A percentile compares a stretch with the other conserved stretches of the same genome.
phyloP scores from a whole-genome alignment of 2,888 invertebrate species.

The Myopa tessellatipennis region DNA sequence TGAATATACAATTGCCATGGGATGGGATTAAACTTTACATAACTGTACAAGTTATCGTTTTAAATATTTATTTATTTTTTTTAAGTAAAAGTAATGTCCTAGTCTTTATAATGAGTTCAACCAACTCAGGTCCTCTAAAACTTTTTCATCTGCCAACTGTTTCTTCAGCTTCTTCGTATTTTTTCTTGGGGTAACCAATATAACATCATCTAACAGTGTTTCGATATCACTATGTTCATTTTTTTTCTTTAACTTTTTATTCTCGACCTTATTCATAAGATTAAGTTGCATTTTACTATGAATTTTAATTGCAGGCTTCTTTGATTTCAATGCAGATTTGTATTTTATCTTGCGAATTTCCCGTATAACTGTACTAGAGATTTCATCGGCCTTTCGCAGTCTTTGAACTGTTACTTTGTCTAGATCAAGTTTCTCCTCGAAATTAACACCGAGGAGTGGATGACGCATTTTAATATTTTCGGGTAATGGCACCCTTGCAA shows the following conservation, averaged over 20 bases:
- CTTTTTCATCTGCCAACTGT: conserved; percentile 12
- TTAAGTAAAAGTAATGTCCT: too few species aligned
- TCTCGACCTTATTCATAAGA: conserved; percentile 40
- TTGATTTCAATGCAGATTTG: conserved; percentile 4
- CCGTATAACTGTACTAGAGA: conserved; percentile 38
- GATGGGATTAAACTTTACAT: too few species aligned
- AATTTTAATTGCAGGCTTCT: neutral
- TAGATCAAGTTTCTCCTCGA: conserved; percentile 48
- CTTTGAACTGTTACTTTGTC: conserved; percentile 46
- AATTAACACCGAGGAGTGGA: conserved; percentile 56
- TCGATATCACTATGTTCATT: conserved; percentile 43
- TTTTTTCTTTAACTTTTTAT: conserved; percentile 46
- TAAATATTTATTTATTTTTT: too few species aligned
- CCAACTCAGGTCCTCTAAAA: conserved; percentile 52
- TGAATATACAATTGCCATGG: too few species aligned
- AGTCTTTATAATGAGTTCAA: neutral
- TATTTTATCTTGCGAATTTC: conserved; percentile 28
- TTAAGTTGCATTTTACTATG: conserved; percentile 21
- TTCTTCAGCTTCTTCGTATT: conserved; percentile 44
- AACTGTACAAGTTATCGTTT: too few species aligned
- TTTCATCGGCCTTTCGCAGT: conserved; percentile 49
- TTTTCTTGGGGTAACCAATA: conserved; percentile 4
- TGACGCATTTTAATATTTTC: conserved; percentile 53
- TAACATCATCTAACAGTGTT: neutral
- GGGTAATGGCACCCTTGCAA: conserved; percentile 51